Conservation (phyloP, 2,113 vertebrate species). For the zebrafish (Danio rerio) region DNA sequence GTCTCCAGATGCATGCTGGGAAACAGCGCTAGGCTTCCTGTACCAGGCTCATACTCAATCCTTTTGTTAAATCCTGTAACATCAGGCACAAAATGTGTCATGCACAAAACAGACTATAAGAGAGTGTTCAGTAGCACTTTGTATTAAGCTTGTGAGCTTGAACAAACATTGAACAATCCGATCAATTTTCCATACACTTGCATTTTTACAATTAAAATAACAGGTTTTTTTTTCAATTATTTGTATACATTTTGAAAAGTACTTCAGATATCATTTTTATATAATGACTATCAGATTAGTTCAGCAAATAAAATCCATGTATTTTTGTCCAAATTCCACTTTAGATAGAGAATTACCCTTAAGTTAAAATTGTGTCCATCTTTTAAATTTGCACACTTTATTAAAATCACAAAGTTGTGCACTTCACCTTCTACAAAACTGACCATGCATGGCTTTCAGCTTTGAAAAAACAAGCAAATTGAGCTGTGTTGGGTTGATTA, state of each 20-base stretch:
- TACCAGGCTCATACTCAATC: conserved; percentile 96
- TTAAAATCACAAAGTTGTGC: too few species aligned
- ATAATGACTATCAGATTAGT: neutral
- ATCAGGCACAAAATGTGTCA: conserved; percentile 6
- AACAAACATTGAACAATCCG: too few species aligned
- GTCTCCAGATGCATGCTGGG: conserved; percentile 92
- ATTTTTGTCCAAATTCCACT: too few species aligned
- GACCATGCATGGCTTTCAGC: too few species aligned
- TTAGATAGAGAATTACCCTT: too few species aligned
- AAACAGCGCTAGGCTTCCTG: conserved; percentile 90
- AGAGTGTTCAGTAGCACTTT: neutral
- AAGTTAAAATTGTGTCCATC: too few species aligned
- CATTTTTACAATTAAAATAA: neutral
- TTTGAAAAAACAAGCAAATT: neutral
- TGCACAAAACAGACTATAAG: neutral
- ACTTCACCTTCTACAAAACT: too few species aligned
- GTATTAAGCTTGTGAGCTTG: neutral
- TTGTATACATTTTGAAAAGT: neutral
- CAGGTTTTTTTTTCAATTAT: too few species aligned
- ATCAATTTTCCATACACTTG: neutral
- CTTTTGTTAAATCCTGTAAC: conserved; percentile 90
- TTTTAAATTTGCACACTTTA: too few species aligned
- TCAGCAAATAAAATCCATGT: too few species aligned
- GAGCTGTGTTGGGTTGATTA: neutral
- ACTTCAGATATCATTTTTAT: neutral